Evolutionary conservation across 2,888 invertebrate species (phyloP).

Genomic region (Eristalinus aeneus): DNA sequence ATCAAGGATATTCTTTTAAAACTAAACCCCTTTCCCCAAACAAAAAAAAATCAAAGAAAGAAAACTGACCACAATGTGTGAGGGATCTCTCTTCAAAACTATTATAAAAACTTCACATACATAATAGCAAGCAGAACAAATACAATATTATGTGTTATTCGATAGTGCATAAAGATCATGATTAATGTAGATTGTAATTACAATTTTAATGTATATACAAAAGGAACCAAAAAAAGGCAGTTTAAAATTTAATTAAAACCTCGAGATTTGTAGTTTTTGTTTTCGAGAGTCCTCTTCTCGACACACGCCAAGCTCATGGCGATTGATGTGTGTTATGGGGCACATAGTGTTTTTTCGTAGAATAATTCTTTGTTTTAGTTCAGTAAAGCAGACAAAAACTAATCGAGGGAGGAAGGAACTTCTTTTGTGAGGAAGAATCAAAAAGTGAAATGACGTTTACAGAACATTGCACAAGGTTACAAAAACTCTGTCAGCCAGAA

Average conservation of each 20-base stretch:
- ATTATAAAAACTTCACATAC: conserved; percentile 4
- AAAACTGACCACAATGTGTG: background rate
- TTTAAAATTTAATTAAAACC: conserved; percentile 41
- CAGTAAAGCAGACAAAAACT: background rate
- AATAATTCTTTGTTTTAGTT: background rate
- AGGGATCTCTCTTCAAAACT: background rate
- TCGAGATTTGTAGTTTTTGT: conserved; percentile 26
- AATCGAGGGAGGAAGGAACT: background rate
- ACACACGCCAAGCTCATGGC: background rate
- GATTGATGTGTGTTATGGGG: conserved; percentile 6
- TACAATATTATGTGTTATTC: conserved; percentile 30
- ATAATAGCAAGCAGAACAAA: conserved; percentile 30
- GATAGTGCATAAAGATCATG: conserved; percentile 17
- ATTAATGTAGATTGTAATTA: conserved; percentile 44
- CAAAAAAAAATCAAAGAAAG: background rate
- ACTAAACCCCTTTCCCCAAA: background rate
- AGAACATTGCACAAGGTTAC: background rate
- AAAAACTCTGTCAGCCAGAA: conserved; percentile 26
- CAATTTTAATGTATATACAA: conserved; percentile 38
- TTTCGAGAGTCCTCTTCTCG: conserved; percentile 24
- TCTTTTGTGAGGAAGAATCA: background rate
- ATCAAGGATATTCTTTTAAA: conserved; percentile 23
- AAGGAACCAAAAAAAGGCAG: conserved; percentile 31
- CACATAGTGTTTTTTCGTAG: background rate
- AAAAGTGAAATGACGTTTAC: background rate